Percentiles rank a stretch among this genome's conserved stretches.
phyloP scores from a whole-genome alignment of 2,888 invertebrate genomes.

The Pachydiplax longipennis region DNA sequence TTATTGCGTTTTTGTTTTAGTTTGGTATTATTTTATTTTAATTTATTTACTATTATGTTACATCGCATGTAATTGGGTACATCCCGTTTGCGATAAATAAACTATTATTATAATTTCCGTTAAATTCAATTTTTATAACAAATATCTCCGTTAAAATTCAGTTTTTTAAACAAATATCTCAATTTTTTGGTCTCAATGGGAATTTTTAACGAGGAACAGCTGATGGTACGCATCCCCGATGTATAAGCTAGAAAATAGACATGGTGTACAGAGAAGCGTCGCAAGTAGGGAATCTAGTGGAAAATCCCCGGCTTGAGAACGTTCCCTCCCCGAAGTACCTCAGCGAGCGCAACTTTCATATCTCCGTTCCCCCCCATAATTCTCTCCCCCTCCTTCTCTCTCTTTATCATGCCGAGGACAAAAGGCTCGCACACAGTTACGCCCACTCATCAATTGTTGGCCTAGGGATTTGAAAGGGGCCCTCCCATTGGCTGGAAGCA shows the following conservation, averaged over 20 bases:
- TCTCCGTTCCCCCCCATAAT: not conserved
- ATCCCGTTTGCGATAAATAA: too few relatives aligned
- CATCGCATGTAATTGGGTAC: too few relatives aligned
- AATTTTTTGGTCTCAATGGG: too few relatives aligned
- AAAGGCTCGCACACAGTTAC: not conserved
- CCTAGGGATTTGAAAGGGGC: not conserved
- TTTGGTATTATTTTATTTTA: too few relatives aligned
- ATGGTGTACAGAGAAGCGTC: not conserved
- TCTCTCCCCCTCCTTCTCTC: not conserved
- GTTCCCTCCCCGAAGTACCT: not conserved
- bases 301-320: not conserved
- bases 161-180: too few relatives aligned
- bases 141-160: too few relatives aligned
- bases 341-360: not conserved
- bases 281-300: not conserved
- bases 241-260: not conserved
- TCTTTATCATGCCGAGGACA: constrained; percentile 30
- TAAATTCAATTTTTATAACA: too few relatives aligned
- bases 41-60: too few relatives aligned
- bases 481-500: not conserved
- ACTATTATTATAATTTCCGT: too few relatives aligned
- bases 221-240: too few relatives aligned
- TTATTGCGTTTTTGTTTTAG: too few relatives aligned
- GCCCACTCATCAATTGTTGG: constrained; percentile 32
- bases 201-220: too few relatives aligned